Conservation (phyloP, 2,888 invertebrate genomes). For the Steinernema carpocapsae region DNA sequence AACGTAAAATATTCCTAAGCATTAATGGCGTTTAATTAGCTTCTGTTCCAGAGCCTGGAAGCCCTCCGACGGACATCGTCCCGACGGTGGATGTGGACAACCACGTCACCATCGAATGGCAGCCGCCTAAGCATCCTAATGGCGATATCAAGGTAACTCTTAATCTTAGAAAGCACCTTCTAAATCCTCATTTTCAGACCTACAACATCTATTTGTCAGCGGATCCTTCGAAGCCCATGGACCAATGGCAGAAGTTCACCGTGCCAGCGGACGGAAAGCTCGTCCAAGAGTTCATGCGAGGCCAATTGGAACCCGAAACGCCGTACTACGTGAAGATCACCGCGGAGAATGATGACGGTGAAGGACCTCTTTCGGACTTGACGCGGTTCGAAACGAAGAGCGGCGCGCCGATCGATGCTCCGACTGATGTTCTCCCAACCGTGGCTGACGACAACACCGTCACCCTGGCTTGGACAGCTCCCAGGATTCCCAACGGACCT, state of each 20-base stretch:
- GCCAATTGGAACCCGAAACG: constrained; percentile 66
- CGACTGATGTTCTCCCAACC: constrained; percentile 58
- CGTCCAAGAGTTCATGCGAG: constrained; percentile 54
- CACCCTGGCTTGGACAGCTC: constrained; percentile 63
- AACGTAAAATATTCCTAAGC: constrained; percentile 49
- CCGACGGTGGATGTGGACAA: constrained; percentile 66
- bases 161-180: not conserved
- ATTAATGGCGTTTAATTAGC: not conserved
- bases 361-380: constrained; percentile 62
- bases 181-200: constrained; percentile 47
- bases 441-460: constrained; percentile 65
- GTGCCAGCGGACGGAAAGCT: constrained; percentile 40
- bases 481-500: constrained; percentile 28
- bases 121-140: constrained; percentile 64
- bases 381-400: constrained; percentile 61
- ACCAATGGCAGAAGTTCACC: constrained; percentile 63
- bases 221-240: constrained; percentile 64
- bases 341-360: constrained; percentile 63
- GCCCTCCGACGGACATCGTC: constrained; percentile 59
- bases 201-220: constrained; percentile 67
- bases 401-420: constrained; percentile 66
- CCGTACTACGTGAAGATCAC: constrained; percentile 65
- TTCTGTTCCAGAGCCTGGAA: constrained; percentile 60
- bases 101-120: constrained; percentile 65
- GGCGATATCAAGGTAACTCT: constrained; percentile 59